Evolutionary conservation across 1,140 invertebrate species (phyloP).

Genomic region (Hyles euphorbiae): DNA sequence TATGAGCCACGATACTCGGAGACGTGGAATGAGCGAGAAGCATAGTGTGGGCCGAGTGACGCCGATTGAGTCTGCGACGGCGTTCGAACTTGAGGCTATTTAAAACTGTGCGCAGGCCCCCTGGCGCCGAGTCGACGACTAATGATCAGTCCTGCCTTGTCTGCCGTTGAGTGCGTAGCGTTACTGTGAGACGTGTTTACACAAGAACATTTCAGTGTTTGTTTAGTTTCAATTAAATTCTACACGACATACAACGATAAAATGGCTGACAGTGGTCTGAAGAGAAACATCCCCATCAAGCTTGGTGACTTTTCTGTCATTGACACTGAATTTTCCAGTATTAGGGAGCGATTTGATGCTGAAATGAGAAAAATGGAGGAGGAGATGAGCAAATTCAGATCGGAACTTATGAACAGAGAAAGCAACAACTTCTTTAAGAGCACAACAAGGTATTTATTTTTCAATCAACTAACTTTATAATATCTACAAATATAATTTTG

Average conservation of each 20-base stretch:
- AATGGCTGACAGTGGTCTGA: slow-evolving; percentile 87
- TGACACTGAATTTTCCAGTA: slow-evolving; percentile 96
- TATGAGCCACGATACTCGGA: slow-evolving; percentile 21
- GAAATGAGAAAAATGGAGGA: slow-evolving; percentile 99
- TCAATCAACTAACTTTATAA: slow-evolving; percentile 20
- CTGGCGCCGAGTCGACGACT: slow-evolving; percentile 69
- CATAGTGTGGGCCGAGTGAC: slow-evolving; percentile 69
- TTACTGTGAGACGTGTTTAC: slow-evolving; percentile 66
- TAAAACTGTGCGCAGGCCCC: slow-evolving; percentile 75
- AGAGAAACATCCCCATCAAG: slow-evolving; percentile 94
- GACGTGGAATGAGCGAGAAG: slow-evolving; percentile 71
- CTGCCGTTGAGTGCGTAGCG: slow-evolving; percentile 56
- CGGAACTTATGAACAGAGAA: slow-evolving; percentile 94
- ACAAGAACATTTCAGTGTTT: slow-evolving; percentile 64
- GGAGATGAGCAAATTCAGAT: slow-evolving; percentile 97
- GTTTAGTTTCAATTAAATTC: slow-evolving; percentile 64
- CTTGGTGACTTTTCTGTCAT: slow-evolving; percentile 96
- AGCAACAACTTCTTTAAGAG: slow-evolving; percentile 93
- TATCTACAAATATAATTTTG: not conserved
- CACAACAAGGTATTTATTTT: slow-evolving; percentile 84
- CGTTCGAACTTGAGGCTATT: slow-evolving; percentile 71
- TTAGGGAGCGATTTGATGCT: slow-evolving; percentile 95
- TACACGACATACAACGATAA: slow-evolving; percentile 51
- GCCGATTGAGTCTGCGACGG: slow-evolving; percentile 52
- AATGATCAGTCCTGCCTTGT: slow-evolving; percentile 71